Percentiles rank a stretch among this genome's conserved stretches.
These are phyloP conservation scores for Chitala chitala DNA, from an alignment of 2,113 vertebrate species.

Conservation along the genomic window DNA sequence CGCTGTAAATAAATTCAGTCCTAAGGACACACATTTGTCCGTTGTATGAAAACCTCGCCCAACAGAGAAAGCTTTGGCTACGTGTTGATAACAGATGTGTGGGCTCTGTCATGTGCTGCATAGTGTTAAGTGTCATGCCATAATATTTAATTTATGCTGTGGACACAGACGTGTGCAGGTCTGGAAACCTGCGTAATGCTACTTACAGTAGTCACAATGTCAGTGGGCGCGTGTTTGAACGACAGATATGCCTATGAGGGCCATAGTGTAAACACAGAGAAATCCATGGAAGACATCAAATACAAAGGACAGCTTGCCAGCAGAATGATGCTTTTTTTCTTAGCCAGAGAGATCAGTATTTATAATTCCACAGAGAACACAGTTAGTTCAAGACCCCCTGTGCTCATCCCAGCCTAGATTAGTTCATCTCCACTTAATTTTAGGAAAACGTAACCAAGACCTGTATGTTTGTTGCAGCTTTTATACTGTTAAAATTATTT, in stretches of 20 bases:
- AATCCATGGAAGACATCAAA: slow-evolving; percentile 22
- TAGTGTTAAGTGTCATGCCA: slow-evolving; percentile 20
- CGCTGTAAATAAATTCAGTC: slow-evolving; percentile 13
- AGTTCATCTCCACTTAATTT: no score
- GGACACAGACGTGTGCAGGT: neutral
- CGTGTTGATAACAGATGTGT: slow-evolving; percentile 1
- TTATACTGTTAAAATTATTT: no score
- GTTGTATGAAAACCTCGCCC: neutral
- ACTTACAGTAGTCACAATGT: slow-evolving; percentile 19
- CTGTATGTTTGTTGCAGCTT: neutral
- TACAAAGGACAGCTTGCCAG: neutral
- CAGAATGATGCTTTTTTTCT: slow-evolving; percentile 2
- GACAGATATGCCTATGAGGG: neutral
- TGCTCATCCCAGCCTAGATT: no score
- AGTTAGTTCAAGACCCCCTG: neutral
- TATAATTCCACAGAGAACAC: slow-evolving; percentile 8
- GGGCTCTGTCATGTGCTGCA: slow-evolving; percentile 11
- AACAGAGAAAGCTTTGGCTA: neutral
- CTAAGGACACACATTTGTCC: neutral
- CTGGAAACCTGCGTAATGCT: neutral
- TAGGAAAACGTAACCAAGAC: no score
- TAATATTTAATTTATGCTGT: slow-evolving; percentile 21
- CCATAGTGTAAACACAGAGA: slow-evolving; percentile 14
- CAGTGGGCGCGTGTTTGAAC: slow-evolving; percentile 19
- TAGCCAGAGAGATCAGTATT: slow-evolving; percentile 16